phyloP scores from a whole-genome alignment of 92 coral and sea anemone genomes.

The Meandrina meandrites region DNA sequence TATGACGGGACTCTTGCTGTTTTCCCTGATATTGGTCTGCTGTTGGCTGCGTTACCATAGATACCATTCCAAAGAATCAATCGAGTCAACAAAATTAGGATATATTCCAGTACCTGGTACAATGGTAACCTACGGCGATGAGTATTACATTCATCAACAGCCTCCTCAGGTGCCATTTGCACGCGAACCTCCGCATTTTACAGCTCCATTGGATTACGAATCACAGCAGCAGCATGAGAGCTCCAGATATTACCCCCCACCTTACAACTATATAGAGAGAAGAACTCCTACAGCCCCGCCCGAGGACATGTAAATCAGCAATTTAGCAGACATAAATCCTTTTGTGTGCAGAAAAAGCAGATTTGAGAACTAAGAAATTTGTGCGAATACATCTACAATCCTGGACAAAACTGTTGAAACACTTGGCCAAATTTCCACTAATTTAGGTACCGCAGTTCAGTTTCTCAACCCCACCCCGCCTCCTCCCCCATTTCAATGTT shows the following conservation, averaged over 20 bases:
- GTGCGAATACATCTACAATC: too few species aligned
- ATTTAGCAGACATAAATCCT: too few species aligned
- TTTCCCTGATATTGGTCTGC: slow-evolving; percentile 61
- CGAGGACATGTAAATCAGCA: background rate
- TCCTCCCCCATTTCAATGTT: too few species aligned
- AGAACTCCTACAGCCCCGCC: slow-evolving; percentile 84
- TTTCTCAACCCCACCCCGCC: too few species aligned
- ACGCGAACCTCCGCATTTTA: slow-evolving; percentile 36
- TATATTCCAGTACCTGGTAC: slow-evolving; percentile 63
- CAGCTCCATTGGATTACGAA: slow-evolving; percentile 14
- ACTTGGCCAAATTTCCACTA: too few species aligned
- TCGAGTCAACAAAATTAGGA: slow-evolving; percentile 44
- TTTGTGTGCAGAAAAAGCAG: background rate
- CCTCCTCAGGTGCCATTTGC: slow-evolving; percentile 55
- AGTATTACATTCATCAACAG: slow-evolving; percentile 71
- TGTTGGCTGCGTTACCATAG: slow-evolving; percentile 74
- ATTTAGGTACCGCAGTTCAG: too few species aligned
- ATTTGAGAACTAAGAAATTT: background rate
- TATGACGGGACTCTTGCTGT: slow-evolving; percentile 63
- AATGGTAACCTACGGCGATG: slow-evolving; percentile 60
- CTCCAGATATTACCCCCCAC: slow-evolving; percentile 66
- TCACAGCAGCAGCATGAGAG: slow-evolving; percentile 30
- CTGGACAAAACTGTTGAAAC: too few species aligned
- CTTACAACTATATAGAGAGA: slow-evolving; percentile 71
- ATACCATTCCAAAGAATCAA: slow-evolving; percentile 38